A percentile compares a stretch with the other conserved stretches of the same genome.
phyloP scores from a whole-genome alignment of 2,797 vertebrate genomes.

The Chromis chromis region DNA sequence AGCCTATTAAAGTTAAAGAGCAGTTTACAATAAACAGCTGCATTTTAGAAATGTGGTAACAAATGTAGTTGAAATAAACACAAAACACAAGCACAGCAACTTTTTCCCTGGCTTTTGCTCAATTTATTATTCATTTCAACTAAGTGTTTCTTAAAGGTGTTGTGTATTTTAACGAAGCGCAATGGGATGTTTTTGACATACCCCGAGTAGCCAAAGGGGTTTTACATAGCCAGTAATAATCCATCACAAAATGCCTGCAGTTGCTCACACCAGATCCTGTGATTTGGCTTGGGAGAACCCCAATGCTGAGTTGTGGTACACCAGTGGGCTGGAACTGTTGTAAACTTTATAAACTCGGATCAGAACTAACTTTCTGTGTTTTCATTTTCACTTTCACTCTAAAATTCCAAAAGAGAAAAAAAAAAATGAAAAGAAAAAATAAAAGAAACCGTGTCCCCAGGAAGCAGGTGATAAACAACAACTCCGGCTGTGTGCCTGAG shows the following conservation, averaged over 20 bases:
- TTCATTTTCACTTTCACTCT: neutral
- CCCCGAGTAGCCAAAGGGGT: neutral
- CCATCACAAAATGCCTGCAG: neutral
- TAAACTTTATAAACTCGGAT: neutral
- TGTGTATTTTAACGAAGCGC: neutral
- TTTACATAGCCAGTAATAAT: constrained; percentile 2
- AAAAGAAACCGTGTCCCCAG: neutral
- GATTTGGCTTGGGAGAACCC: neutral
- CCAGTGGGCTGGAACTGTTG: neutral
- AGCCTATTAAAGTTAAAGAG: neutral
- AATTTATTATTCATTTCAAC: neutral
- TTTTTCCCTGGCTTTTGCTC: neutral
- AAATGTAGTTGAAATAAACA: neutral
- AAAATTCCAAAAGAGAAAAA: neutral
- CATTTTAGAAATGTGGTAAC: neutral
- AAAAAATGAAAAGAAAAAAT: neutral
- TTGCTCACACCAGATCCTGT: neutral
- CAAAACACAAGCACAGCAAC: neutral
- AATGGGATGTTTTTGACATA: neutral
- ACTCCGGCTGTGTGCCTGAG: neutral
- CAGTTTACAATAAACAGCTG: neutral
- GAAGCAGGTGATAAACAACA: neutral
- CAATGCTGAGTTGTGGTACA: neutral
- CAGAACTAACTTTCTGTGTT: neutral
- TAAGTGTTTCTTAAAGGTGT: neutral